Base-by-base conservation (phyloP, 2,797 vertebrate genomes). In the Typhlichthys subterraneus region DNA sequence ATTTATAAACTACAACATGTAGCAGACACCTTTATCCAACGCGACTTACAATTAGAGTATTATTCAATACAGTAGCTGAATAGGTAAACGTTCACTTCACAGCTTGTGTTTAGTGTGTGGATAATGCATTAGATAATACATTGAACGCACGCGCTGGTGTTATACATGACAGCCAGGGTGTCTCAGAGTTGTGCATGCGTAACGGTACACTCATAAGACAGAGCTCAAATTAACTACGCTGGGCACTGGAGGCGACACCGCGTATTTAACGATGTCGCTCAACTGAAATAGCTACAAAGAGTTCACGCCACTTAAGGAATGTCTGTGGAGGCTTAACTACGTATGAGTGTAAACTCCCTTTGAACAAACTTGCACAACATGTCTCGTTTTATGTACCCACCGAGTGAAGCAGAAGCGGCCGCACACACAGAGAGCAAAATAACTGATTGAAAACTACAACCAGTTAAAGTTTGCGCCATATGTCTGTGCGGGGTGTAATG, bases 201-300 rank as follows among this genome's bases (percentile, higher is more conserved):
- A 83, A 78, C 55, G 19, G 55, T 8, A 48, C 51, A 54, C 75
- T 75, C 45, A 72, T 78, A 67, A 71, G 58, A 69, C 55, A 53
- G 59, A 31, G 54, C 50, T 72, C 33, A 68, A 82, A 78, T 80
- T 67, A 80, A 23, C 83, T 7, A 69, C 29, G 62, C 77, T 76
- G 64, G 63, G 57, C 63, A 62, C 69, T 38, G 49, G 69, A 65
- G 70, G 77, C n/a, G 55, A 83, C 67, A 46, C 52, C 61, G 1
- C 65, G 53, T 73, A 70, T 58, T 38, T 69, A 64, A 70, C 57
- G 61, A 69, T 51, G 57, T 59, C 67, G 33, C 45, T 33, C 42
- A 12, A 63, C 62, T 54, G 33, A 74, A 84, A 79, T 67, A 74
- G 65, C 77, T 78, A 65, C 73, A 80, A 74, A 83, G 70, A 63